Conservation (phyloP, 1,140 invertebrate species). For the Drosophila watanabei region DNA sequence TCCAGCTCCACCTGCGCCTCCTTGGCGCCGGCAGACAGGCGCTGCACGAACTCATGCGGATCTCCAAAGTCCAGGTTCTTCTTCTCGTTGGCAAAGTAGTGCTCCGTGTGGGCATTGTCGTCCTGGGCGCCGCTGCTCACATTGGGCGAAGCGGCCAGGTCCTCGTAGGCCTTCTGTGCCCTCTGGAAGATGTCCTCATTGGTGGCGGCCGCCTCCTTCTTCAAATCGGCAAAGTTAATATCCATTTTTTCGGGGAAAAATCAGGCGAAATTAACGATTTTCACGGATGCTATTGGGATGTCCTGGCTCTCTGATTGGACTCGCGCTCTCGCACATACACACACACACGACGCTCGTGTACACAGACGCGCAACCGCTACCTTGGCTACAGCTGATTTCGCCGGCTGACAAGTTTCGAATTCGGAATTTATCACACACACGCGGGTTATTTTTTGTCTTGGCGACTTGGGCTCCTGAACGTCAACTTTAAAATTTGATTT, state of each 20-base stretch:
- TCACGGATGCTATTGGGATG: conserved; percentile 28
- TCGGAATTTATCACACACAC: conserved; percentile 5
- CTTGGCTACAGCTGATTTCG: conserved; percentile 13
- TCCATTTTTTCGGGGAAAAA: conserved; percentile 58
- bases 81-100: conserved; percentile 78
- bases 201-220: conserved; percentile 77
- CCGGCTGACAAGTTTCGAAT: conserved; percentile 6
- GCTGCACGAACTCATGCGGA: conserved; percentile 77
- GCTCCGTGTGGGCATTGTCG: conserved; percentile 79
- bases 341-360: conserved; percentile 25
- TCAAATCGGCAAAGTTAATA: conserved; percentile 76
- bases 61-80: conserved; percentile 77
- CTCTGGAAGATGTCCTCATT: conserved; percentile 70
- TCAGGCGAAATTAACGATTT: conserved; percentile 9
- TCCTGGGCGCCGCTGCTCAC: conserved; percentile 71
- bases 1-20: conserved; percentile 76
- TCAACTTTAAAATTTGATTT: conserved; percentile 4
- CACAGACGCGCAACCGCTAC: conserved; percentile 11
- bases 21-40: conserved; percentile 75
- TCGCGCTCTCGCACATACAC: conserved; percentile 21
- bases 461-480: neutral
- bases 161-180: conserved; percentile 43
- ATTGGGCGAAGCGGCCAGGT: conserved; percentile 20
- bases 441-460: neutral
- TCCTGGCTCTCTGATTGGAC: conserved; percentile 38